Evolutionary conservation across 2,797 vertebrate genomes (phyloP).

Genomic region (Petrocephalus sullivani): DNA sequence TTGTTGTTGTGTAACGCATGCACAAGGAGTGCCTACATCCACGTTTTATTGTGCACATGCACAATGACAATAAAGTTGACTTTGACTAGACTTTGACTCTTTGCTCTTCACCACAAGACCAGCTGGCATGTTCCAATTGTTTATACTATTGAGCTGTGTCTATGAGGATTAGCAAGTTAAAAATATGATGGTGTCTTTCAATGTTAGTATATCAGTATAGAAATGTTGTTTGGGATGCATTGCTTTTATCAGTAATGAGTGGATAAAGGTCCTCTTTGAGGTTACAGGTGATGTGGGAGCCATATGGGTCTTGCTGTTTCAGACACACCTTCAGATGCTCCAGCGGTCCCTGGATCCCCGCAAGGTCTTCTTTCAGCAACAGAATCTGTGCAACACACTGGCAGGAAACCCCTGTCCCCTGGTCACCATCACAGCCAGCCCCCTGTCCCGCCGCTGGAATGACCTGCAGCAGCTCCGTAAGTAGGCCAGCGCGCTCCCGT

Average conservation of each 20-base stretch:
- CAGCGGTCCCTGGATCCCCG: constrained; percentile 58
- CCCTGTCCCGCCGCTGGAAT: constrained; percentile 57
- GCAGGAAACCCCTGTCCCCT: constrained; percentile 79
- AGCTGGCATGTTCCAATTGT: background rate
- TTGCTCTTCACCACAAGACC: background rate
- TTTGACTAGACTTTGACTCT: background rate
- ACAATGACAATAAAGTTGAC: background rate
- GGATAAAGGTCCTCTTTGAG: background rate
- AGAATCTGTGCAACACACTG: constrained; percentile 70
- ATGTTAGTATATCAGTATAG: background rate
- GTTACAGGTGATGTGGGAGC: background rate
- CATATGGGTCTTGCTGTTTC: constrained; percentile 22
- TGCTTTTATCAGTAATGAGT: background rate
- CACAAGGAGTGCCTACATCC: background rate
- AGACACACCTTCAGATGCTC: constrained; percentile 78
- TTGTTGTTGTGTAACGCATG: background rate
- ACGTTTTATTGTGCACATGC: background rate
- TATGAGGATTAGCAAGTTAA: background rate
- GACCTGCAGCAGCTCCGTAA: constrained; percentile 79
- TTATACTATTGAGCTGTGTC: background rate
- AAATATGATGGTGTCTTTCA: background rate
- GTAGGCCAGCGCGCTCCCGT: constrained; percentile 41
- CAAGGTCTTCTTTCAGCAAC: constrained; percentile 74
- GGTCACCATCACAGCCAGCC: constrained; percentile 82
- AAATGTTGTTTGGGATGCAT: background rate